These are phyloP conservation scores for Trichonephila clavata DNA, from an alignment of 1,140 invertebrate species.

Conservation along the genomic window DNA sequence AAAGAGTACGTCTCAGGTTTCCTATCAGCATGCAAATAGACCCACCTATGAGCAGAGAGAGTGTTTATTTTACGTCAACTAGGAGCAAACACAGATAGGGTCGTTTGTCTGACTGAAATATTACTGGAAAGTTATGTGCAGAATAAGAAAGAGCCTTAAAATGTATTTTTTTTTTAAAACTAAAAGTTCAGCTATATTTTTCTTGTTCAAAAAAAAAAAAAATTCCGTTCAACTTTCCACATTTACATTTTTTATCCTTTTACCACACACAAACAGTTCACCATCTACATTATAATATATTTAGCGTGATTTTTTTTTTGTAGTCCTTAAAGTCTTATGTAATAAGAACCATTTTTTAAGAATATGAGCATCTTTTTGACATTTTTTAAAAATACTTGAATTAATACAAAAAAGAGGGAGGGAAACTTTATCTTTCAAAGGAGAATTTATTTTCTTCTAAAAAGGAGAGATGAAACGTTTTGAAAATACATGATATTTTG, in stretches of 20 bases:
- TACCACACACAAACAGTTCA: not conserved
- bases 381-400: too few relatives aligned
- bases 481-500: too few relatives aligned
- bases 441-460: too few relatives aligned
- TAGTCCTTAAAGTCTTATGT: not conserved
- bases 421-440: too few relatives aligned
- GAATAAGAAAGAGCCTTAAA: constrained; percentile 38
- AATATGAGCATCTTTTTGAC: too few relatives aligned
- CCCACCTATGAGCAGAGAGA: constrained; percentile 40
- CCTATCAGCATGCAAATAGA: constrained; percentile 54
- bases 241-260: not conserved
- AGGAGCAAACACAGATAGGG: constrained; percentile 57
- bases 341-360: not conserved
- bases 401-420: too few relatives aligned
- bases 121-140: constrained; percentile 28
- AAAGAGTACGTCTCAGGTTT: constrained; percentile 20
- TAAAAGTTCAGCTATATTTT: too few relatives aligned
- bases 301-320: not conserved
- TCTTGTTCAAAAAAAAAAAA: not conserved
- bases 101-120: constrained; percentile 38
- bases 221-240: not conserved
- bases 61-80: constrained; percentile 62
- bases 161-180: too few relatives aligned
- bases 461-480: too few relatives aligned
- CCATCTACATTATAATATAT: not conserved